A percentile compares a stretch with the other conserved stretches of the same genome.
phyloP scores from a whole-genome alignment of 2,797 vertebrate genomes.

The Sebastes matsubarae region DNA sequence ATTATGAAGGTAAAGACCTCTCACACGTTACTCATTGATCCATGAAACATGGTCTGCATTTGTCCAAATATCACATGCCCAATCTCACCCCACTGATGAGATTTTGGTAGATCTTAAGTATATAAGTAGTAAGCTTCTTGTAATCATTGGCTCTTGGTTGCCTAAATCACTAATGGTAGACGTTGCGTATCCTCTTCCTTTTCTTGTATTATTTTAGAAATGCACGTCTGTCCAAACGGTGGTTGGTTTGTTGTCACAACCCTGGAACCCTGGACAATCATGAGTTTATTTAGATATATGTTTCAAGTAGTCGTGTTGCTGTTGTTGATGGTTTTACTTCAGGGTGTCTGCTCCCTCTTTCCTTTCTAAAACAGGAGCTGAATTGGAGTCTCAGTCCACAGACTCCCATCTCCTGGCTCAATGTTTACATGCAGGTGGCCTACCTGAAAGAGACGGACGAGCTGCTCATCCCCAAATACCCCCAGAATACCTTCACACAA shows the following conservation, averaged over 20 bases:
- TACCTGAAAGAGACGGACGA: conserved; percentile 86
- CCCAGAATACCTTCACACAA: conserved; percentile 91
- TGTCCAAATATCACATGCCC: not conserved
- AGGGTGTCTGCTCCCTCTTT: not conserved
- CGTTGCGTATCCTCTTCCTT: too few relatives aligned
- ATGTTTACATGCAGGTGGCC: conserved; percentile 96
- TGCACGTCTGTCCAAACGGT: not conserved
- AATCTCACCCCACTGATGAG: not conserved
- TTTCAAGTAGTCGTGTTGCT: not conserved
- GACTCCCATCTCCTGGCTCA: conserved; percentile 95
- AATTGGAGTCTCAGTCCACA: conserved; percentile 94
- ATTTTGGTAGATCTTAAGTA: not conserved
- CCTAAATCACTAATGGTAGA: not conserved
- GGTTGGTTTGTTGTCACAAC: not conserved
- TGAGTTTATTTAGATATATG: not conserved
- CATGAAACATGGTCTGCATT: not conserved
- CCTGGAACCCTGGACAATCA: not conserved
- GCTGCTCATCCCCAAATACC: conserved; percentile 91
- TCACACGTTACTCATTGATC: not conserved
- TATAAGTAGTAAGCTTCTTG: not conserved
- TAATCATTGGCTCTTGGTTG: not conserved
- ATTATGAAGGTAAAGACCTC: conserved; percentile 90
- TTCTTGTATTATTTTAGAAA: not conserved
- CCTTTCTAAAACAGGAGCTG: conserved; percentile 85
- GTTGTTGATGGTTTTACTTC: not conserved